These are phyloP conservation scores for Onthophagus sagittarius DNA, from an alignment of 2,888 invertebrate species.

Conservation along the genomic window DNA sequence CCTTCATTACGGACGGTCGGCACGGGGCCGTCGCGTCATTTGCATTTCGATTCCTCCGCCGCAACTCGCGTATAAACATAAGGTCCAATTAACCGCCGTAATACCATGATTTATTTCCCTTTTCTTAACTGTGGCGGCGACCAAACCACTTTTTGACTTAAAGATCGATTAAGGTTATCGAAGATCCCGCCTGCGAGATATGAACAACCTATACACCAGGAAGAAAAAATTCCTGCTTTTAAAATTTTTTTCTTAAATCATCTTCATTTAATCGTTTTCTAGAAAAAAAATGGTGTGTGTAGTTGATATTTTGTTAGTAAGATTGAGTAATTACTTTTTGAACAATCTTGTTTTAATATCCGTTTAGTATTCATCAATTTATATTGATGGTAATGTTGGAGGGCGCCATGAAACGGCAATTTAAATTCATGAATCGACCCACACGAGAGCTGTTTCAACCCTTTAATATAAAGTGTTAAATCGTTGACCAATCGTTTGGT, in stretches of 20 bases:
- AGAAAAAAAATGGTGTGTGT: background rate
- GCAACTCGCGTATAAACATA: constrained; percentile 8
- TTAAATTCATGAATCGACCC: background rate
- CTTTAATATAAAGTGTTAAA: background rate
- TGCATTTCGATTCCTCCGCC: constrained; percentile 2
- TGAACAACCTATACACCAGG: background rate
- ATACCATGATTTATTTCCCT: constrained; percentile 9
- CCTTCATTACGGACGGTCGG: constrained; percentile 15
- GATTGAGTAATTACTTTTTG: background rate
- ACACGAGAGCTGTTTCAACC: background rate
- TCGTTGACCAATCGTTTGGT: background rate
- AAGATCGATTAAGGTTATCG: constrained; percentile 8
- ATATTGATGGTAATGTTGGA: background rate
- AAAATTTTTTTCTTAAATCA: background rate
- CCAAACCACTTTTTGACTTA: constrained; percentile 2
- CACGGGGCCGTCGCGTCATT: constrained; percentile 2
- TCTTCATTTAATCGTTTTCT: no score
- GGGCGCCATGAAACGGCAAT: background rate
- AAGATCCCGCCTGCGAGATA: background rate
- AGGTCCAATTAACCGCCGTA: constrained; percentile 8
- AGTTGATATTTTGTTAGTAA: background rate
- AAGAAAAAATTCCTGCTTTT: background rate
- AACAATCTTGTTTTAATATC: background rate
- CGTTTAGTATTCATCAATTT: background rate
- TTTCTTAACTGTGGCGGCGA: background rate